Conservation (phyloP, 2,888 invertebrate species). For the Coleophora flavipennella region DNA sequence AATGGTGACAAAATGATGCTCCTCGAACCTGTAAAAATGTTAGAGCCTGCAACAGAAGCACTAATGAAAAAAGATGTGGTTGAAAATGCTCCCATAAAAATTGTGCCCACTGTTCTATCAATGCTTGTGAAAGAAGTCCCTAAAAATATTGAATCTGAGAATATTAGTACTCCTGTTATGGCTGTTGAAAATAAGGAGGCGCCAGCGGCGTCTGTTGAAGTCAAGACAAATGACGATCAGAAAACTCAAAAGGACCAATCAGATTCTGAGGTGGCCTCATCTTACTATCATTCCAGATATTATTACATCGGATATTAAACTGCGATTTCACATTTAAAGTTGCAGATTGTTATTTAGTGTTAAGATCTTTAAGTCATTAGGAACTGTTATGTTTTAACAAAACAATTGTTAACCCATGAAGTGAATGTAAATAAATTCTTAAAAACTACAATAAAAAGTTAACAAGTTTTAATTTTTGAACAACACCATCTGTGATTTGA, state of each 20-base stretch:
- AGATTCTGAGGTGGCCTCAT: slow-evolving; percentile 58
- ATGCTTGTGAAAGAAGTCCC: slow-evolving; percentile 20
- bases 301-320: slow-evolving; percentile 42
- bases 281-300: slow-evolving; percentile 49
- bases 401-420: not conserved
- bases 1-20: slow-evolving; percentile 23
- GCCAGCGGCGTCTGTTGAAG: slow-evolving; percentile 10
- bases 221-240: slow-evolving; percentile 17
- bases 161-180: slow-evolving; percentile 14
- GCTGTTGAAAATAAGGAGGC: slow-evolving; percentile 16
- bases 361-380: not conserved
- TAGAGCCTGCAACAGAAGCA: slow-evolving; percentile 14
- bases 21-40: slow-evolving; percentile 20
- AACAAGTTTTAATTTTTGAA: not conserved
- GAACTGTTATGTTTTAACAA: not conserved
- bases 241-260: slow-evolving; percentile 21
- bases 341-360: slow-evolving; percentile 13
- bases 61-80: slow-evolving; percentile 23
- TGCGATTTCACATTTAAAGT: slow-evolving; percentile 7
- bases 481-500: not conserved
- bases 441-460: not conserved
- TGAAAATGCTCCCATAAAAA: slow-evolving; percentile 21
- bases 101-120: slow-evolving; percentile 28
- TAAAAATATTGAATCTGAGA: slow-evolving; percentile 14
- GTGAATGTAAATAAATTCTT: slow-evolving; percentile 6